Evolutionary conservation across 1,140 invertebrate species (phyloP), one percentile per base, ranked within the genome.

Genomic region (Pseudomyrmex dendroicus): DNA sequence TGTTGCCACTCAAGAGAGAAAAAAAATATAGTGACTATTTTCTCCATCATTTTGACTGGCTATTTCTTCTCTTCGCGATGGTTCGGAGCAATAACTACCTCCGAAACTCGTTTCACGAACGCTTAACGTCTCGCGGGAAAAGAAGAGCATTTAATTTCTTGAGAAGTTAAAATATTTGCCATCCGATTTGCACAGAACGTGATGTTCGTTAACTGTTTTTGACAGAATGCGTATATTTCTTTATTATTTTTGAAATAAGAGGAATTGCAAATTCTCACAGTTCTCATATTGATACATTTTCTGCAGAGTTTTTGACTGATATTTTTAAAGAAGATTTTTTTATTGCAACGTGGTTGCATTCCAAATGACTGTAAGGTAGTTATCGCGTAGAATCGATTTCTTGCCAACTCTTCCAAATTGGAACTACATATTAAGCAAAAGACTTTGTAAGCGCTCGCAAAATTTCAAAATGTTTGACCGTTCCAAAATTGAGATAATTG

Each of bases 61-160:
- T 20, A 61, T 46, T 82, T 72, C 44, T 68, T 64, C 22, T 85
- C 59, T 56, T 63, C 9, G 17, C 57, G 61, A 73, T 86, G 72
- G 74, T 80, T 52, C 57, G 35, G 4, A 66, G 72, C 52, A 86
- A 86, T 87, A 87, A 87, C 74, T 77, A 46, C 59, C 50, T 59
- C 25, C 35, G 64, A 46, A 76, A 17, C 52, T 86, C 72, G 66
- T 76, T 86, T 72, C 54, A 50, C 15, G 8, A 35, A 17, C 54
- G 44, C 50, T 56, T 59, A 70, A 78, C 2, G 44, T 68, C 76
- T 59, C 52, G 20, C 10, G 1, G 15, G 20, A 46, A 68, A 70
- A 78, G 7, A 59, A 78, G 44, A 48, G 15, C 20, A 15, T 78
- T 70, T 78, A 78, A 78, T 78, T 44, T 78, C 44, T 35, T 25